Evolutionary conservation across 2,113 vertebrate species (phyloP).

Genomic region (Protobothrops flavoviridis): DNA sequence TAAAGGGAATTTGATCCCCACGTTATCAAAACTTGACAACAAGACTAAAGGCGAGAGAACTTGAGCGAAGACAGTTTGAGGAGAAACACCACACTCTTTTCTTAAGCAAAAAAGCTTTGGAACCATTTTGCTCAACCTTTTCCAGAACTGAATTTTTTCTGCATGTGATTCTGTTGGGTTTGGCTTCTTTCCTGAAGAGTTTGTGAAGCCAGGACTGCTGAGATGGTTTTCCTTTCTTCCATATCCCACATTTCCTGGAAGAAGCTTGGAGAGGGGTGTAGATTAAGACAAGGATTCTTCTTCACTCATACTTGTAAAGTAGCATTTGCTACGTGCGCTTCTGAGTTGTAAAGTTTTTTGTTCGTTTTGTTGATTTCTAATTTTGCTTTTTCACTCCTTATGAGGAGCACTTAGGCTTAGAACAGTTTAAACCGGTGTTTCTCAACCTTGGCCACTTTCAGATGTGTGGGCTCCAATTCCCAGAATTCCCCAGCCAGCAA

Average conservation of each 20-base stretch:
- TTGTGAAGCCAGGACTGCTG: neutral
- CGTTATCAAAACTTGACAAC: neutral
- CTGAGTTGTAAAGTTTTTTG: neutral
- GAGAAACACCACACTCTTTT: neutral
- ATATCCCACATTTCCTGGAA: neutral
- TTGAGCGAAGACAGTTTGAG: neutral
- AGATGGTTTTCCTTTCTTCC: neutral
- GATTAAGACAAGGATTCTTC: neutral
- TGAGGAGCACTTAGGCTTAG: neutral
- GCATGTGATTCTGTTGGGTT: neutral
- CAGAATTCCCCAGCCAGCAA: neutral
- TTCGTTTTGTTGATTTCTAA: neutral
- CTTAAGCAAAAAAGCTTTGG: neutral
- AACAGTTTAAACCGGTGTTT: neutral
- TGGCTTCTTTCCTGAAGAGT: neutral
- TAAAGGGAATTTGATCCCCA: neutral
- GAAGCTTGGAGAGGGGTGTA: neutral
- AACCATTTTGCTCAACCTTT: neutral
- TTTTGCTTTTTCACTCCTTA: neutral
- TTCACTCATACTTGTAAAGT: neutral
- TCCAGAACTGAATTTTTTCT: neutral
- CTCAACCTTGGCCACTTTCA: neutral
- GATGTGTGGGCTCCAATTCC: neutral
- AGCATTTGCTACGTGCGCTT: neutral
- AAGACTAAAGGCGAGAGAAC: neutral